Base-by-base conservation (phyloP, 2,113 vertebrate genomes). In the Diglossa brunneiventris region DNA sequence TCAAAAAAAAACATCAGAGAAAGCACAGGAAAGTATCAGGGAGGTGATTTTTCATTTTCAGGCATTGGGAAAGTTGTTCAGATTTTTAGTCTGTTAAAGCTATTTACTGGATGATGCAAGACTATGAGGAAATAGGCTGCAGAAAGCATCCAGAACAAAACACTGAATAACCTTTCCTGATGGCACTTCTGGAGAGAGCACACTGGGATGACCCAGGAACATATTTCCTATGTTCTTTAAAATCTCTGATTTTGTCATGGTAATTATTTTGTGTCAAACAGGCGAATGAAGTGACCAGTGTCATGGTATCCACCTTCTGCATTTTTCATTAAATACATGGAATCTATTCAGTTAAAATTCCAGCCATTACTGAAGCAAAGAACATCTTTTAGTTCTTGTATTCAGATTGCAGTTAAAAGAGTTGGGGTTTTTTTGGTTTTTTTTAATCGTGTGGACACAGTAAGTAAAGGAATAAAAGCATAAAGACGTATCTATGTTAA, bases 401-500 rank as follows among this genome's bases (percentile, higher is more conserved):
- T 39, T 41, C 11, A 86, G 22, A 37, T 0, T 44, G 9, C 27
- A 76, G 53, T 52, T 63, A 69, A 27, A n/a, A 19, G 35, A 0
- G n/a, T 59, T 58, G 21, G 8, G 13, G 8, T 50, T 9, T 19
- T 31, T 33, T 12, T 31, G 39, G 11, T 26, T 23, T 26, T 81
- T 90, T 46, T 7, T 1, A 16, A 79, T 35, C 47, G 2, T 39
- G 7, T 37, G 21, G 52, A 63, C 50, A 59, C 15, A 26, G 53
- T 64, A 49, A 87, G 55, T 30, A 26, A 61, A 61, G 10, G 53
- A 35, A 66, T 27, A 76, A 86, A 31, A 39, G 4, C 10, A 64
- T 30, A 33, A 81, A 81, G 28, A 52, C 70, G 50, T 92, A 86
- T 68, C 90, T 62, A 15, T 67, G 39, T 4, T 94, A 91, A 74